These are phyloP conservation scores for Rissa tridactyla DNA, from an alignment of 2,113 vertebrate species.

Conservation along the genomic window DNA sequence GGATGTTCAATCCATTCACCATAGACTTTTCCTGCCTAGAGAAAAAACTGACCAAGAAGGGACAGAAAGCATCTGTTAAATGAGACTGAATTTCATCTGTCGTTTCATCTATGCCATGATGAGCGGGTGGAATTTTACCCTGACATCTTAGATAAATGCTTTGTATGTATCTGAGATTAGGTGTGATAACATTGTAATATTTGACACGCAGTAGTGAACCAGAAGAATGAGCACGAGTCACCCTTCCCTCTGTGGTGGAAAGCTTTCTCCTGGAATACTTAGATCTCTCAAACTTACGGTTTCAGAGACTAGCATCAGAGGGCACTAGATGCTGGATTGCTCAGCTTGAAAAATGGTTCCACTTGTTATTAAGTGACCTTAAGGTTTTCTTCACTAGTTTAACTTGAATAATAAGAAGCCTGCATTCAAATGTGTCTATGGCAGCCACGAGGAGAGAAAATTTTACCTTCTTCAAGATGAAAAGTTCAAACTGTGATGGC, in stretches of 20 bases:
- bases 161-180: neutral
- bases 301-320: neutral
- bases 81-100: neutral
- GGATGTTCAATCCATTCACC: neutral
- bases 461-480: conserved; percentile 62
- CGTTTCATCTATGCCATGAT: neutral
- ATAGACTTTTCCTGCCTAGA: neutral
- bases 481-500: conserved; percentile 66
- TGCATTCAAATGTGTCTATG: conserved; percentile 1
- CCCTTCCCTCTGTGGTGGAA: neutral
- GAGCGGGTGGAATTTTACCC: neutral
- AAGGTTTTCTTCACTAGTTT: conserved; percentile 50
- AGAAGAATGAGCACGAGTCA: neutral
- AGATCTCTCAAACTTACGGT: neutral
- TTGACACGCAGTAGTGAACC: neutral
- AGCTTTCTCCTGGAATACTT: neutral
- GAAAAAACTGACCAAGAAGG: neutral
- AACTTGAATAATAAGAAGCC: conserved; percentile 39
- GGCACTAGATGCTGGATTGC: neutral
- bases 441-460: conserved; percentile 47
- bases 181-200: neutral
- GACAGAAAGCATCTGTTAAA: neutral
- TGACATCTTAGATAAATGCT: neutral
- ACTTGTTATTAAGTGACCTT: conserved; percentile 42
- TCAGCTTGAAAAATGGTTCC: conserved; percentile 14